Evolutionary conservation across 2,888 invertebrate genomes (phyloP), one percentile per base, ranked within the genome.

Genomic region (Odontomyia ornata): DNA sequence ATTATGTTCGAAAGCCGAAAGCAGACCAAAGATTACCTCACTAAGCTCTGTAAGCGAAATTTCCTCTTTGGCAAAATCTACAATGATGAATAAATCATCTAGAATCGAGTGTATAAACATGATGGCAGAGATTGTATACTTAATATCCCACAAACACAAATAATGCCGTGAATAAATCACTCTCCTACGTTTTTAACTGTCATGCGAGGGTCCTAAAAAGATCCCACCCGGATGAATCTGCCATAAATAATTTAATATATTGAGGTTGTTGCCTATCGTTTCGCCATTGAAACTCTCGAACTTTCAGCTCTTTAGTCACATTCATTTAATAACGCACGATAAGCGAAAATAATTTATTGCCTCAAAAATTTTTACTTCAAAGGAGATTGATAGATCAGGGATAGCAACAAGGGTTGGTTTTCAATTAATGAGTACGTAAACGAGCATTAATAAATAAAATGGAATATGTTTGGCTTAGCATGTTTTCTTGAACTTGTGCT

Each of bases 171-270:
- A 73, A 73, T 73, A 73, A 73, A 73, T 73, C 73, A 73, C 36
- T 73, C 47, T 43, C 21, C 60, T 30, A 73, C 73, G 60, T 73
- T 73, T 73, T 73, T 73, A 60, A 73, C 57, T 73, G 73, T 73
- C 73, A 73, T 57, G 60, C 23, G 36, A 36, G 30, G 60, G 60
- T 36, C 73, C 36, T 30, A 30, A 2, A 60, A 36, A 30, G 27
- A 60, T 27, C 73, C 56, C 73, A 60, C 15, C 25, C 73, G 73
- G 57, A 57, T 73, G 57, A 60, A 60, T 73, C 30, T 60, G 60
- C 28, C 57, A 73, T 73, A 73, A 73, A 73, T 73, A 73, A 73
- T 73, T 73, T 73, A 73, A 73, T 73, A 73, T 73, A 27, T 73
- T 60, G 27, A 23, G 23, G 18, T 36, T 36, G 36, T 36, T 27